Evolutionary conservation across 2,113 vertebrate genomes (phyloP), one percentile per base, ranked within the genome.

Genomic region (Aphyosemion australe): DNA sequence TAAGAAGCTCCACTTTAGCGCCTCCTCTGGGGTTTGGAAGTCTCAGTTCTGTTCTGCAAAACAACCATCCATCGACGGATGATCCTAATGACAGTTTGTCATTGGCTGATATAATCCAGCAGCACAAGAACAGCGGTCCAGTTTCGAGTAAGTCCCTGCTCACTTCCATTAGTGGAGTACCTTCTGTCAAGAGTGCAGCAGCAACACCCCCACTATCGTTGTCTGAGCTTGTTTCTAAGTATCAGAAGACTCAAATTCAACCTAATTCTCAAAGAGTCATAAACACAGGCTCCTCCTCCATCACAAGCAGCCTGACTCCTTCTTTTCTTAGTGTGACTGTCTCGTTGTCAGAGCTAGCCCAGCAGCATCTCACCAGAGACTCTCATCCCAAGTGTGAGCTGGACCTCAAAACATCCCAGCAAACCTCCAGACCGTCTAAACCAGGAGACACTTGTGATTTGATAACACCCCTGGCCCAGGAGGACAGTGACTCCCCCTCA

Each of bases 381-480:
- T n/a, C n/a, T n/a, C n/a, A n/a, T n/a, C n/a, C n/a, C 60, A 79
- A 86, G 90, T 53, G 34, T 8, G 20, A 89, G 51, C 21, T 83
- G 86, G 18, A 68, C 83, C 72, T 46, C 84, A 90, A 89, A 81
- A 86, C 59, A 45, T 26, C 50, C 64, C 69, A 66, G 46, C 66
- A 69, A 49, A 73, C 43, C 52, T 37, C 32, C 15, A 65, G 63
- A 31, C n/a, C 41, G 12, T 12, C 20, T 18, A 62, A 72, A 9
- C 46, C 60, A 20, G 87, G 82, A 53, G 81, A 85, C 62, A 76
- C 56, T 34, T 92, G 95, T 64, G 94, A 98, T 89, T 87, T 97
- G 78, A 94, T 93, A 71, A 69, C 87, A 18, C 93, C 96, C 61
- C 93, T 96, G 81, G 74, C 43, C 64, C 84, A 74, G 78, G 83